phyloP scores from a whole-genome alignment of 2,888 invertebrate species.

The Mesorhabditis spiculigera region DNA sequence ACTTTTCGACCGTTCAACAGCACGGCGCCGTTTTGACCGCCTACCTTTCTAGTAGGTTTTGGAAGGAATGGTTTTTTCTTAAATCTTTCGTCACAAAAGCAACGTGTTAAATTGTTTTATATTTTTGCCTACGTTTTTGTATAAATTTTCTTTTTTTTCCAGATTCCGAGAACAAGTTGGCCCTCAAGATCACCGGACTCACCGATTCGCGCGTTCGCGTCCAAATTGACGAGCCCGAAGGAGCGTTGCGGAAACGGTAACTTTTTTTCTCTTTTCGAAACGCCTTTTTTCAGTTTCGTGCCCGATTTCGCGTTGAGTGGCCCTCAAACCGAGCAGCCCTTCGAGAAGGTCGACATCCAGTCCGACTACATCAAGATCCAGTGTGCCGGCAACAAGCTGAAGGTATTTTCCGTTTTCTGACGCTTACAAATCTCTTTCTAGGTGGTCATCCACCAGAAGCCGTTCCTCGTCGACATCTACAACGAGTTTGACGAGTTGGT shows the following conservation, averaged over 20 bases:
- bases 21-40: constrained; percentile 16
- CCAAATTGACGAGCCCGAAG: constrained; percentile 39
- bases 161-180: not conserved
- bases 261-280: not conserved
- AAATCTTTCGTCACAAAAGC: too few species aligned
- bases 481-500: constrained; percentile 68
- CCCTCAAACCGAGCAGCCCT: constrained; percentile 17
- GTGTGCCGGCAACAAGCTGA: constrained; percentile 23
- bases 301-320: constrained; percentile 33
- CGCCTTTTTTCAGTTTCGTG: constrained; percentile 13
- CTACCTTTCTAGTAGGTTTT: not conserved
- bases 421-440: constrained; percentile 3
- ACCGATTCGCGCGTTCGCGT: constrained; percentile 30
- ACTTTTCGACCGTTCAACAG: constrained; percentile 21
- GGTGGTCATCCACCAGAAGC: constrained; percentile 63
- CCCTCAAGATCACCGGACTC: not conserved
- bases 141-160: too few species aligned
- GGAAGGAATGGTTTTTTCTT: not conserved
- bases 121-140: too few species aligned
- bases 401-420: constrained; percentile 15
- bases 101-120: too few species aligned
- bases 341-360: constrained; percentile 23
- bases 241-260: constrained; percentile 29
- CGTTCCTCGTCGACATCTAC: constrained; percentile 81
- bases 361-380: constrained; percentile 18